A percentile compares a stretch with the other conserved stretches of the same genome.
These are phyloP conservation scores for Hartigia nigra DNA, from an alignment of 2,888 invertebrate genomes.

Conservation along the genomic window DNA sequence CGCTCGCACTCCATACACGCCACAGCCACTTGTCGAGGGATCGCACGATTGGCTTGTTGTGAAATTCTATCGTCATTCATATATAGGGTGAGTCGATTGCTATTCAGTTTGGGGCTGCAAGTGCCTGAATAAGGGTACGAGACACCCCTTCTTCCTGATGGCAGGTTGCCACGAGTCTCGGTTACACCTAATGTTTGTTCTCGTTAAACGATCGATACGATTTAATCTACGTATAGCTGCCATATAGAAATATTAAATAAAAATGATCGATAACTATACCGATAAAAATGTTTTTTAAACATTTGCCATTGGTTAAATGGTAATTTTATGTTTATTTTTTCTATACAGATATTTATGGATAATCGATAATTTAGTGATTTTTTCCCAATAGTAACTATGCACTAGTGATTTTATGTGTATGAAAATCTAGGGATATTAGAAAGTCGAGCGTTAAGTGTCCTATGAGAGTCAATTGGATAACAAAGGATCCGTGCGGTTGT, in stretches of 20 bases:
- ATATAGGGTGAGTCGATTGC: slow-evolving; percentile 22
- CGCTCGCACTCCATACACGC: slow-evolving; percentile 21
- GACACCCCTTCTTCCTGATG: slow-evolving; percentile 22
- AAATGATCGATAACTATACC: no score
- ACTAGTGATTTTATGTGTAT: not conserved
- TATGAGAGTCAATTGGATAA: not conserved
- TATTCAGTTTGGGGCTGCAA: slow-evolving; percentile 27
- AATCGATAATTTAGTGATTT: not conserved
- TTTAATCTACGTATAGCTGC: not conserved
- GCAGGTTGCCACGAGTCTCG: slow-evolving; percentile 51
- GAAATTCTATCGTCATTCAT: slow-evolving; percentile 45
- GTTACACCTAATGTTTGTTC: slow-evolving; percentile 37
- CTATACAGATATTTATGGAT: not conserved
- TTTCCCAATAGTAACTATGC: not conserved
- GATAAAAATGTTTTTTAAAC: no score
- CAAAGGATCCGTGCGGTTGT: not conserved
- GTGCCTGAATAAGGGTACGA: slow-evolving; percentile 23
- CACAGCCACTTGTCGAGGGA: slow-evolving; percentile 39
- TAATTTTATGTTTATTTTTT: not conserved
- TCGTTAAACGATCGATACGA: not conserved
- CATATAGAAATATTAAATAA: no score
- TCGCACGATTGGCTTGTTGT: slow-evolving; percentile 55
- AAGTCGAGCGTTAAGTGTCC: not conserved
- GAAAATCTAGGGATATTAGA: not conserved
- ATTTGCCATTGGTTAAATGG: no score